Conservation (phyloP, 2,888 invertebrate species). For the Drosophila rellima region DNA sequence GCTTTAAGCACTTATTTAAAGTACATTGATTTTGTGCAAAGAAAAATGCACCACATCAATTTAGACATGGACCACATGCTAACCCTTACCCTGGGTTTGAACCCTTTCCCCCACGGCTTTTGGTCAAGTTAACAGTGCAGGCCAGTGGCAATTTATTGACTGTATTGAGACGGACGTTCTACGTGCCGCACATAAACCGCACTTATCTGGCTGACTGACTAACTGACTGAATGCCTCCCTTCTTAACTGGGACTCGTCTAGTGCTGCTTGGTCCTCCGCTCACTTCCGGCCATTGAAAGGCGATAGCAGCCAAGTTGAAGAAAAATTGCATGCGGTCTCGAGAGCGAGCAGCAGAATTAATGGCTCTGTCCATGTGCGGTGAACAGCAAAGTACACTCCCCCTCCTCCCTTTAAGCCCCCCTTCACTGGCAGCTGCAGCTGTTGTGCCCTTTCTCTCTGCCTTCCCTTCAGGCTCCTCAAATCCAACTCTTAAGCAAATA, state of each 20-base stretch:
- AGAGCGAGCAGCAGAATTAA: conserved; percentile 76
- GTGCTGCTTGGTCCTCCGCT: conserved; percentile 4
- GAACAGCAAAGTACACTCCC: conserved; percentile 23
- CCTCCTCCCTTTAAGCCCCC: background rate
- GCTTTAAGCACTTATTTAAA: conserved; percentile 34
- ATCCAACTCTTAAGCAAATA: conserved; percentile 70
- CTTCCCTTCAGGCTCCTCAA: background rate
- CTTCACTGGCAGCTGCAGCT: conserved; percentile 22
- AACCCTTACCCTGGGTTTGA: conserved; percentile 8
- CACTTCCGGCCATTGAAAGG: conserved; percentile 72
- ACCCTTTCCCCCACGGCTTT: conserved; percentile 1
- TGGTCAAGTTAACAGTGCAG: conserved; percentile 67
- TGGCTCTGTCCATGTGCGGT: conserved; percentile 70
- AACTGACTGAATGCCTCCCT: conserved; percentile 60
- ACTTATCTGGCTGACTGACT: conserved; percentile 79
- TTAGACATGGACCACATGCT: conserved; percentile 48
- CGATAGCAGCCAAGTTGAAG: conserved; percentile 72
- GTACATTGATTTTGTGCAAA: conserved; percentile 32
- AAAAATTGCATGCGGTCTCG: conserved; percentile 81
- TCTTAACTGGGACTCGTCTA: conserved; percentile 15
- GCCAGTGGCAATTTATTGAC: conserved; percentile 74
- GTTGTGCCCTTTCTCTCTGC: background rate
- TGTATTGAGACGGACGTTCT: conserved; percentile 74
- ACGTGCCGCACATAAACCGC: conserved; percentile 80
- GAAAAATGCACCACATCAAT: conserved; percentile 68